Evolutionary conservation across 2,888 invertebrate genomes (phyloP).

Genomic region (Andricus curvator): DNA sequence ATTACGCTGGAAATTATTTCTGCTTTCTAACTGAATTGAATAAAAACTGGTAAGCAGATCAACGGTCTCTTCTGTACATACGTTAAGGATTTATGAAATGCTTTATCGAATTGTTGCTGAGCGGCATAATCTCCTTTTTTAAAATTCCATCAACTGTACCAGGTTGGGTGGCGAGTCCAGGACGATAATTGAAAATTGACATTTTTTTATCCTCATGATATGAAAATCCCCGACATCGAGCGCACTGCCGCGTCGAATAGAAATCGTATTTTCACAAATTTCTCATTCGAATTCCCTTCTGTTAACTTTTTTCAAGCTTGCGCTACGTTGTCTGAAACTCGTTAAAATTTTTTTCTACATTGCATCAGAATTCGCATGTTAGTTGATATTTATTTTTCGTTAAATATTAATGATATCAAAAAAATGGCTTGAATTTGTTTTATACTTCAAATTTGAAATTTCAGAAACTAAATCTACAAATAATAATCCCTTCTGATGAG

Average conservation of each 20-base stretch:
- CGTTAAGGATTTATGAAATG: constrained; percentile 53
- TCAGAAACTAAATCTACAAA: too few relatives aligned
- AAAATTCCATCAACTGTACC: constrained; percentile 75
- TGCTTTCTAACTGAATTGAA: constrained; percentile 42
- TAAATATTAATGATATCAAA: too few relatives aligned
- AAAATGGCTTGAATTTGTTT: too few relatives aligned
- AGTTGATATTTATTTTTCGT: background rate
- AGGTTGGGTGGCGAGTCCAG: constrained; percentile 9
- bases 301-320: background rate
- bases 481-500: too few relatives aligned
- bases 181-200: constrained; percentile 73
- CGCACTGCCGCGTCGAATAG: constrained; percentile 12
- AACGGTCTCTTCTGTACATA: constrained; percentile 45
- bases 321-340: background rate
- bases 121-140: constrained; percentile 73
- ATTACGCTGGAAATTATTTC: background rate
- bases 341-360: background rate
- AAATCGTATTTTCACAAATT: constrained; percentile 55
- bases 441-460: too few relatives aligned
- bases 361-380: background rate
- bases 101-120: constrained; percentile 55
- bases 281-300: constrained; percentile 16
- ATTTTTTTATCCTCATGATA: constrained; percentile 56
- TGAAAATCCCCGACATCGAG: constrained; percentile 14
- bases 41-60: constrained; percentile 49